phyloP scores from a whole-genome alignment of 2,797 vertebrate genomes.

The Artibeus jamaicensis region DNA sequence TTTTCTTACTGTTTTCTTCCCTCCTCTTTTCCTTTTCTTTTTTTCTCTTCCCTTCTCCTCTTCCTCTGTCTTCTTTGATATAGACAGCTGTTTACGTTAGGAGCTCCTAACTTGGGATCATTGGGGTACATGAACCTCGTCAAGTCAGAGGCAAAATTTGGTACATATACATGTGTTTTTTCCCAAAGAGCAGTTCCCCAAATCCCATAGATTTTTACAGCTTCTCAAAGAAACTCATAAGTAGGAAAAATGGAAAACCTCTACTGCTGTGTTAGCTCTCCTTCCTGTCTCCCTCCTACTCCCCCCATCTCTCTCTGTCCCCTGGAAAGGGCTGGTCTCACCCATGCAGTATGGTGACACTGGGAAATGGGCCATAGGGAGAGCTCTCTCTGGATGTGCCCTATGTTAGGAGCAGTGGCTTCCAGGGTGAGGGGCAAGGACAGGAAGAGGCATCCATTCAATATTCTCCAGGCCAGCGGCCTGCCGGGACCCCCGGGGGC shows the following conservation, averaged over 20 bases:
- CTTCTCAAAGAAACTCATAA: background rate
- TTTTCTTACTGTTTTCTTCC: background rate
- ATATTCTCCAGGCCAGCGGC: background rate
- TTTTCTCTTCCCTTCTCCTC: background rate
- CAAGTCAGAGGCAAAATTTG: background rate
- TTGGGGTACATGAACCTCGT: background rate
- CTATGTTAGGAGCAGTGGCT: background rate
- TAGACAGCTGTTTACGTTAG: background rate
- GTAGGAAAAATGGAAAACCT: background rate
- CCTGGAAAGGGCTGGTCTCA: background rate
- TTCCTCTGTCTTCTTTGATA: background rate
- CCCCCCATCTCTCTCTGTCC: no score
- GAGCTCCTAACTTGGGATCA: background rate
- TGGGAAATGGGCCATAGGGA: fast-evolving
- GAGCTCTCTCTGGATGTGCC: fast-evolving
- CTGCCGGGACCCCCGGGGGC: fast-evolving
- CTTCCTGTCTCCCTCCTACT: no score
- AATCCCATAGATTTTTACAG: background rate
- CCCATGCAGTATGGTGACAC: fast-evolving
- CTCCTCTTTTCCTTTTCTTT: background rate
- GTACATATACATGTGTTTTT: background rate
- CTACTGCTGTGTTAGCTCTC: fast-evolving
- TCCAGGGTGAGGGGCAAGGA: background rate
- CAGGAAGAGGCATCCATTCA: background rate
- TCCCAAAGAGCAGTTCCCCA: background rate